A percentile compares a stretch with the other conserved stretches of the same genome.
Conservation (phyloP, 2,113 vertebrate species). For the Bufo gargarizans region DNA sequence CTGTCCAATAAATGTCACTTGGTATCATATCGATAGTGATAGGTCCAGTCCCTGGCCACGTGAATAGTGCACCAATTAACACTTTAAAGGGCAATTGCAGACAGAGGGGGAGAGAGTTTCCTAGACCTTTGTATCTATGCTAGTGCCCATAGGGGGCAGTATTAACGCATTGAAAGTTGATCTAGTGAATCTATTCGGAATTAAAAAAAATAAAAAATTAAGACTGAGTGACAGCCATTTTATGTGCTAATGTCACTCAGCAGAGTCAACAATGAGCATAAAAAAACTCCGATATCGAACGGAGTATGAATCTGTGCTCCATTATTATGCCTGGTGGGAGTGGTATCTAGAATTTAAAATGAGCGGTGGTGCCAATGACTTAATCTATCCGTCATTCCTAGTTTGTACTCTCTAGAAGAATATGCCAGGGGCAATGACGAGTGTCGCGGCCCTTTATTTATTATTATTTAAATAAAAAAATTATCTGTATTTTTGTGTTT, state of each 20-base stretch:
- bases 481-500: no score
- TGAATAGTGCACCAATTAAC: neutral
- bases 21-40: neutral
- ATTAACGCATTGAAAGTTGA: neutral
- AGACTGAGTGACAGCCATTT: neutral
- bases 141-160: neutral
- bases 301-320: neutral
- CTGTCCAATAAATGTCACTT: no score
- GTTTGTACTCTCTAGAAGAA: neutral
- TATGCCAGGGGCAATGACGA: neutral
- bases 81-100: neutral
- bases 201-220: no score
- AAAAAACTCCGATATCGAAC: neutral
- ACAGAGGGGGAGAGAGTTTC: neutral
- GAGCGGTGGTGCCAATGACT: neutral
- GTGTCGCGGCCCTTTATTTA: neutral
- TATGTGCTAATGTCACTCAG: neutral
- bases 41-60: neutral
- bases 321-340: neutral
- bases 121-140: neutral
- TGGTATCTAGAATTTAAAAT: neutral
- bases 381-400: neutral
- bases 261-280: neutral
- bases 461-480: no score
- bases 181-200: no score